Percentiles rank a stretch among this genome's conserved stretches.
Conservation (phyloP, 1,140 invertebrate species). For the Octopus bimaculoides region DNA sequence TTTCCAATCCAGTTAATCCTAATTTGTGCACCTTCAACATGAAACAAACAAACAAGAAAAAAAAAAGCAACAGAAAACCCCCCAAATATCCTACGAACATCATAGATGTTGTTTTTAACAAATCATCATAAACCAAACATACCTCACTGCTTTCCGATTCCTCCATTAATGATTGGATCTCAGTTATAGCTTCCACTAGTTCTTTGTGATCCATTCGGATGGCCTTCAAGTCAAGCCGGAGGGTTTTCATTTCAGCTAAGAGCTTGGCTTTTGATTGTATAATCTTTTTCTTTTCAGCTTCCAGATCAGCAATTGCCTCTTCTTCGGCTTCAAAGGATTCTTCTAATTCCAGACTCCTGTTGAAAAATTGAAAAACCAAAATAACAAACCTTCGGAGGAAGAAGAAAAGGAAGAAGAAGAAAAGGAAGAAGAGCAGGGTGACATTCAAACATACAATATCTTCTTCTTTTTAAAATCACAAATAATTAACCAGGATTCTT, state of each 20-base stretch:
- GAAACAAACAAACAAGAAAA: no score
- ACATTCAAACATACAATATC: not conserved
- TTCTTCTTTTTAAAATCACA: no score
- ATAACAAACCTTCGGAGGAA: not conserved
- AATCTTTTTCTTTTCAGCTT: slow-evolving; percentile 17
- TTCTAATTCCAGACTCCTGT: slow-evolving; percentile 21
- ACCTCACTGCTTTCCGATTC: slow-evolving; percentile 13
- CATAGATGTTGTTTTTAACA: no score
- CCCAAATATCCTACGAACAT: no score
- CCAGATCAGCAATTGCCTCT: slow-evolving; percentile 20
- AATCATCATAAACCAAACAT: not conserved
- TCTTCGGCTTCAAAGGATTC: slow-evolving; percentile 20
- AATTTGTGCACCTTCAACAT: no score
- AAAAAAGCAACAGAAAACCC: no score
- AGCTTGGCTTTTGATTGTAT: slow-evolving; percentile 9
- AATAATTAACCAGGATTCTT: no score
- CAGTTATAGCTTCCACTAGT: slow-evolving; percentile 11
- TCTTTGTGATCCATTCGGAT: slow-evolving; percentile 22
- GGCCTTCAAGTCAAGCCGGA: slow-evolving; percentile 20
- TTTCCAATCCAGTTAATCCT: no score
- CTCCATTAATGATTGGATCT: slow-evolving; percentile 14
- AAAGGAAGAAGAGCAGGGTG: not conserved
- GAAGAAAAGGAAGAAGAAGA: not conserved
- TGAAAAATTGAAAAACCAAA: slow-evolving; percentile 10
- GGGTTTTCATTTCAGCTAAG: slow-evolving; percentile 13